These are phyloP conservation scores for Rotaria socialis DNA, from an alignment of 2,888 invertebrate species.

Conservation along the genomic window DNA sequence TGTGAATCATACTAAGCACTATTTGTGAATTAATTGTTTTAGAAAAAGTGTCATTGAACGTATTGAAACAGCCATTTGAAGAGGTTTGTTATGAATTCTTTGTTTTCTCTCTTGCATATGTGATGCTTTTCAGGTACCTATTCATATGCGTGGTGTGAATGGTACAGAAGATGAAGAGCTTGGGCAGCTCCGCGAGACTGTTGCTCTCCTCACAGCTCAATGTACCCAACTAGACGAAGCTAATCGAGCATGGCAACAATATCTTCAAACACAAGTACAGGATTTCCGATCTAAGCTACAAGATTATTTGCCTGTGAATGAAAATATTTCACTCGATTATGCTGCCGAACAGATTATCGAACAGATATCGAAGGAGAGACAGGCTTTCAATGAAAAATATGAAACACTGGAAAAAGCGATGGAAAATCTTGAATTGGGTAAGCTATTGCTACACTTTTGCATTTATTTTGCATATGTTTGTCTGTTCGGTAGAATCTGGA, in stretches of 20 bases:
- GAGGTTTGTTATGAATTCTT: background rate
- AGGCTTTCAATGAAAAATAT: background rate
- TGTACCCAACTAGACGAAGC: background rate
- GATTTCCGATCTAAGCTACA: background rate
- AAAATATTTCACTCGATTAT: background rate
- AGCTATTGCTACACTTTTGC: no score
- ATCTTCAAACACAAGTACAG: background rate
- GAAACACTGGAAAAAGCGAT: background rate
- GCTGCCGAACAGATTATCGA: background rate
- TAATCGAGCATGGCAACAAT: constrained; percentile 3
- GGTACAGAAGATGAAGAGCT: background rate
- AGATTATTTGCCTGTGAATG: background rate
- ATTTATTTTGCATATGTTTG: no score
- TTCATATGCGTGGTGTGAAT: no score
- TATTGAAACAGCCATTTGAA: background rate
- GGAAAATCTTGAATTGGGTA: background rate
- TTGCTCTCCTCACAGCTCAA: background rate
- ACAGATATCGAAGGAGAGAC: background rate
- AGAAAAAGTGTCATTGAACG: background rate
- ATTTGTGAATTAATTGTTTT: background rate
- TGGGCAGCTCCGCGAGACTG: background rate
- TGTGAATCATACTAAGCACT: no score
- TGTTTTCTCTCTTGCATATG: no score
- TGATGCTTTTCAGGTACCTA: no score
- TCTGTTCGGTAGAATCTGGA: background rate